These are phyloP conservation scores for Plumapathes pennacea DNA, from an alignment of 92 coral and sea anemone genomes.

Conservation along the genomic window DNA sequence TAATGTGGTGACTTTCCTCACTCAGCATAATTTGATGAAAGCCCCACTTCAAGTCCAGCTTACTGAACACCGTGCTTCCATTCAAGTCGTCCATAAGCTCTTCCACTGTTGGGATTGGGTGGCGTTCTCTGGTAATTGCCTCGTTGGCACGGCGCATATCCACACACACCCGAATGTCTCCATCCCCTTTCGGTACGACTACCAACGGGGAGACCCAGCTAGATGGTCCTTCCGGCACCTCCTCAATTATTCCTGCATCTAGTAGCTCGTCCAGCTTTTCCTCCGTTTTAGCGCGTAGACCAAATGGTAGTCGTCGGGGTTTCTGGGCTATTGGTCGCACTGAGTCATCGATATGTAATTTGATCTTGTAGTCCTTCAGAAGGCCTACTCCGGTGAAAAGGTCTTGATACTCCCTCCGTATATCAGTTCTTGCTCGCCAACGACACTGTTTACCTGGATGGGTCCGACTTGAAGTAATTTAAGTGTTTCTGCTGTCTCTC, in stretches of 20 bases:
- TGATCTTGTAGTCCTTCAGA: slow-evolving; percentile 42
- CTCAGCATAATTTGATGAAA: slow-evolving; percentile 53
- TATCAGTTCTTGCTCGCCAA: slow-evolving; percentile 18
- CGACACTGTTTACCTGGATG: no score
- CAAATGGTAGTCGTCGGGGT: slow-evolving; percentile 35
- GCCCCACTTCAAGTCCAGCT: slow-evolving; percentile 47
- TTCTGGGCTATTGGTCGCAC: slow-evolving; percentile 44
- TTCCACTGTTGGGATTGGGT: slow-evolving; percentile 49
- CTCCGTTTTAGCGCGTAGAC: slow-evolving; percentile 34
- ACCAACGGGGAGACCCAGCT: slow-evolving; percentile 42
- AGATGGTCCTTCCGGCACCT: slow-evolving; percentile 34
- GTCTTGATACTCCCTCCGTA: slow-evolving; percentile 16
- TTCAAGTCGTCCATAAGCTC: slow-evolving; percentile 33
- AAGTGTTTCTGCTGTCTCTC: no score
- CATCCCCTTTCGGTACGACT: slow-evolving; percentile 14
- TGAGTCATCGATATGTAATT: slow-evolving; percentile 30
- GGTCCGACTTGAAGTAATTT: no score
- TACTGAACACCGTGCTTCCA: slow-evolving; percentile 32
- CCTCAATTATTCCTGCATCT: slow-evolving; percentile 20
- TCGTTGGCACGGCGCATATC: slow-evolving; percentile 35
- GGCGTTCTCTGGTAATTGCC: slow-evolving; percentile 30
- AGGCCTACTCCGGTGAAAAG: slow-evolving; percentile 35
- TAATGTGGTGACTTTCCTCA: slow-evolving; percentile 22
- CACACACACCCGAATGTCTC: slow-evolving; percentile 37
- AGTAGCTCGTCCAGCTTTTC: slow-evolving; percentile 35